A percentile compares a stretch with the other conserved stretches of the same genome.
Conservation (phyloP, 1,140 invertebrate species). For the Cydia pomonella region DNA sequence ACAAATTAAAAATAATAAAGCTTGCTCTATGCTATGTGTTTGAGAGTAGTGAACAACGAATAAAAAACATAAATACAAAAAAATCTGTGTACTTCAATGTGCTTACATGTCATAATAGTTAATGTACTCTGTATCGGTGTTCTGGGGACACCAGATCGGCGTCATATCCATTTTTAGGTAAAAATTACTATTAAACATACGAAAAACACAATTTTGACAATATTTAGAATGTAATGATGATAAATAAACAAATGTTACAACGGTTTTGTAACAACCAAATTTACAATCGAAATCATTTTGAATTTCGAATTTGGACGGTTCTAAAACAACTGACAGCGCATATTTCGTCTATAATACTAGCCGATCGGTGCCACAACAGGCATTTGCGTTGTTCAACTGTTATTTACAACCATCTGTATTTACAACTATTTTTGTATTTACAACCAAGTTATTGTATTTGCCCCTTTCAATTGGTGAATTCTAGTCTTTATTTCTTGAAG, state of each 20-base stretch:
- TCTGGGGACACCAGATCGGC: conserved; percentile 48
- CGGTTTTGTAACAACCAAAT: background rate
- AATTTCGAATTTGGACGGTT: conserved; percentile 17
- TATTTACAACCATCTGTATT: conserved; percentile 14
- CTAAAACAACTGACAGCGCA: conserved; percentile 59
- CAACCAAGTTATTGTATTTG: conserved; percentile 33
- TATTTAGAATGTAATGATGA: conserved; percentile 11
- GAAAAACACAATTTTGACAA: conserved; percentile 32
- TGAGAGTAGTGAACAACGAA: conserved; percentile 72
- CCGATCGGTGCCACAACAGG: conserved; percentile 69
- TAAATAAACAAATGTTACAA: background rate
- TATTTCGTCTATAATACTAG: conserved; percentile 62
- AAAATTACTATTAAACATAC: conserved; percentile 41
- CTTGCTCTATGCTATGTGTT: conserved; percentile 55
- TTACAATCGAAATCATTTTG: conserved; percentile 5
- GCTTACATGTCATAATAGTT: conserved; percentile 71
- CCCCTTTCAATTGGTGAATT: conserved; percentile 67
- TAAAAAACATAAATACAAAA: conserved; percentile 74
- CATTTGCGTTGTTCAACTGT: conserved; percentile 63
- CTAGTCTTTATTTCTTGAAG: conserved; percentile 63
- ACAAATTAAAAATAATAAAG: conserved; percentile 35
- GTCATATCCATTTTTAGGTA: conserved; percentile 66
- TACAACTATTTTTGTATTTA: conserved; percentile 21
- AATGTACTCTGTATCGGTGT: conserved; percentile 67
- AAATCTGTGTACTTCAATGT: conserved; percentile 66